Evolutionary conservation across 2,888 invertebrate species (phyloP), one percentile per base, ranked within the genome.

Genomic region (Drosophila aldrichi): DNA sequence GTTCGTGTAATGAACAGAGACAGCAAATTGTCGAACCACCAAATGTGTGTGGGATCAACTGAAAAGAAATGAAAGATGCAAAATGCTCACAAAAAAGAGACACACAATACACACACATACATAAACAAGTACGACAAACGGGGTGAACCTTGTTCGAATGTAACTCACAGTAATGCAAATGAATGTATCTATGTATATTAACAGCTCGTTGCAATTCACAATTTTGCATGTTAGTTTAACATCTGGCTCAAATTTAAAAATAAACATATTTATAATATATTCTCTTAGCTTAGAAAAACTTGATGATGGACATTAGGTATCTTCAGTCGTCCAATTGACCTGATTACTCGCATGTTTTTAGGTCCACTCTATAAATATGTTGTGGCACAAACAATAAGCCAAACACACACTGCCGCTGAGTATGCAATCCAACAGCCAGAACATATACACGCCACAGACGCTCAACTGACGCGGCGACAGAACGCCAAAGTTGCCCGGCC

Each of bases 301-400:
- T 41, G 32, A 18, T 51, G 18, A 22, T 69, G 14, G 38, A 40
- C 52, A 46, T 62, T 48, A 18, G 34, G 34, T 60, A 64, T 43
- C 58, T 60, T 74, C 43, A 61, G 62, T 65, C 77, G 56, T 69
- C 70, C 81, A 77, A 81, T 89, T 89, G 89, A 83, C 89, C 83
- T 85, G 89, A 89, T 89, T 89, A 88, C 60, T 49, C 44, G 65
- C 29, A 38, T 70, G 67, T 36, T 49, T 64, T 71, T 44, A 56
- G 77, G 83, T 83, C 83, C 83, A 83, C 83, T 83, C 83, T 83
- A 83, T 84, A 89, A 83, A 89, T 84, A 87, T 68, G 58, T 74
- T 75, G 75, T 79, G 76, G 67, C 65, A 79, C 70, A 72, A 86
- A 72, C 81, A 80, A 77, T 77, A 77, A 77, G 70, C 63, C 48